Evolutionary conservation across 64 coral and sea anemone species (phyloP), one percentile per base, ranked within the genome.

Genomic region (Cladopsammia gracilis): DNA sequence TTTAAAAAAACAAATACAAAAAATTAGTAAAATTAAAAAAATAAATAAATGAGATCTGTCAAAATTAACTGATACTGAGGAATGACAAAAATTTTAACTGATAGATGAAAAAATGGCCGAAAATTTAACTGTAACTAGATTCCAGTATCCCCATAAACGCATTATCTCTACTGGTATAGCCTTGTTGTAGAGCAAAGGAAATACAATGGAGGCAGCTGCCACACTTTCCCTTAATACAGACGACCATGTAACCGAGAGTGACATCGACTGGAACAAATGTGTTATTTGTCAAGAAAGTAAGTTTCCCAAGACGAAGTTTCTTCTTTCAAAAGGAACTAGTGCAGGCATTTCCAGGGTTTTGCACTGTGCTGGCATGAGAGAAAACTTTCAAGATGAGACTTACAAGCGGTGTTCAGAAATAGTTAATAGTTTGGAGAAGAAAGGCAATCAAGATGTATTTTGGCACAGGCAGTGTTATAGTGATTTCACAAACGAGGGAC

Each of bases 261-360:
- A 95, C 44, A 19, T 95, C 72, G 76, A 90, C 66, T 95, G 81
- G 81, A 78, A 48, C 14, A 95, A 87, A 26, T 95, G 88, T 8
- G 70, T 95, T 48, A 87, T 91, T 51, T 95, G 88, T 49, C 89
- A 91, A 88, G 67, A 73, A 81, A 62, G 82, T 81, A 95, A 95
- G 65, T 86, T 95, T 79, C 93, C 93, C 50, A 95, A 95, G 70
- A 95, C 90, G 56, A 95, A 43, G 74, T 91, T 95, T 95, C 94
- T 89, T 10, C 12, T 95, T 7, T 91, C 88, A 65, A 91, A 91
- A 90, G 94, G 62, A 80, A 95, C 62, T 24, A 19, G 10, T 25
- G 64, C 45, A 53, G 88, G 93, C 34, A 77, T 90, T 42, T 15
- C n/a, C 20, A 25, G 92, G 48, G 68, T 88, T 42, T 20, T 85